Base-by-base conservation (phyloP, 2,888 invertebrate species). In the Petrophora chlorosata region DNA sequence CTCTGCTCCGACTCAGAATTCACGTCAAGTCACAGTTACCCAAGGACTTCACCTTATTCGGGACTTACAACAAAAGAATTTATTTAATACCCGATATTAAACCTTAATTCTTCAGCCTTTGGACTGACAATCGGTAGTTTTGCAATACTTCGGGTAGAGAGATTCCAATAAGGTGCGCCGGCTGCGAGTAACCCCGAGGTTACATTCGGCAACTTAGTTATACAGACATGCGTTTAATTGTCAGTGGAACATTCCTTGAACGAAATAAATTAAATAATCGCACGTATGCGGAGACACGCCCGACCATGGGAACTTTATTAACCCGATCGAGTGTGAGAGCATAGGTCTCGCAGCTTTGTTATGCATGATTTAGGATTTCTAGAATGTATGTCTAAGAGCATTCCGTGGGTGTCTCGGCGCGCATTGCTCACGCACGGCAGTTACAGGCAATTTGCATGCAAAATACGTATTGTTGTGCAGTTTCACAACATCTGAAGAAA, bases 391-490 rank as follows among this genome's bases (percentile, higher is more conserved):
- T 43, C 35, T 39, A 36, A 43, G 25, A 41, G 46, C 57, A 59
- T 64, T 66, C 65, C 66, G 60, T 57, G 61, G 65, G 67, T 69
- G 66, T 68, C 67, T 64, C 53, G 57, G 59, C 42, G 57, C 56
- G 58, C 46, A 60, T 70, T 62, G 63, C 60, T 72, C 66, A 71
- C 62, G 59, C 66, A 71, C 62, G 59, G 63, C 44, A 49, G 50
- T 61, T 63, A 56, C 62, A 57, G 50, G 39, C 63, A 72, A 78
- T 80, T 82, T 75, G 72, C 68, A 82, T 81, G 70, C 75, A 73
- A 79, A 73, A 70, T 67, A 53, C 60, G 63, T 70, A 73, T 76
- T 79, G 76, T 80, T 72, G 59, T 59, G 48, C 26, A 34, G 63
- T 79, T 79, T 71, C 73, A 61, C 65, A 80, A 74, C 64, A 60